Evolutionary conservation across 2,797 vertebrate species (phyloP), one percentile per base, ranked within the genome.

Genomic region (Lagorchestes hirsutus): DNA sequence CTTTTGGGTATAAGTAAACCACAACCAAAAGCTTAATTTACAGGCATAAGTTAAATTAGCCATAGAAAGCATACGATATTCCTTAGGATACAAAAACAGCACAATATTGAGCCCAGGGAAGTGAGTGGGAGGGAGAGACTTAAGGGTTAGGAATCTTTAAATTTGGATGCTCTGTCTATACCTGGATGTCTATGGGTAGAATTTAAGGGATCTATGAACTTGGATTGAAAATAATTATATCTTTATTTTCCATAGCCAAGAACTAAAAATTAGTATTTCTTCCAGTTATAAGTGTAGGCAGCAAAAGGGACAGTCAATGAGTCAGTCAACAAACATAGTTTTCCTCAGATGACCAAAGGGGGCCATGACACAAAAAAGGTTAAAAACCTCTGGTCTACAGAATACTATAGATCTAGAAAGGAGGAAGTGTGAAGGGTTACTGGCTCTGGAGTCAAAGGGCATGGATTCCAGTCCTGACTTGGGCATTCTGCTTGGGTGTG

Each of bases 1-100:
- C 92, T 94, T 96, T 96, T 97, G 98, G 97, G 93, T 97, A 98
- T 97, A 98, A 96, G 95, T 93, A 98, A 98, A 97, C 98, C 98
- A 98, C 98, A 98, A 98, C 97, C 98, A 97, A 98, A 96, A 98
- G 97, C 97, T 97, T 97, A 97, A 97, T 96, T 97, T 96, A 98
- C 97, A 98, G 95, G 98, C 96, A 98, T 93, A 97, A 98, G 98
- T 98, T 97, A 97, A 98, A 98, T 94, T 97, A 98, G 98, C 98
- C 97, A 82, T 56, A 97, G 95, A 97, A 98, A 98, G 98, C 98
- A 55, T 97, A 92, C 97, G 96, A 97, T 95, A 97, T 91, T 93
- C n/a, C 14, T 74, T 40, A 96, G 98, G 97, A 91, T 62, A 97
- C 96, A 93, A 96, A 55, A 95, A 96, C 94, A 91, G 4, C 16